Evolutionary conservation across 1,140 invertebrate species (phyloP).

Genomic region (Papilio machaon): DNA sequence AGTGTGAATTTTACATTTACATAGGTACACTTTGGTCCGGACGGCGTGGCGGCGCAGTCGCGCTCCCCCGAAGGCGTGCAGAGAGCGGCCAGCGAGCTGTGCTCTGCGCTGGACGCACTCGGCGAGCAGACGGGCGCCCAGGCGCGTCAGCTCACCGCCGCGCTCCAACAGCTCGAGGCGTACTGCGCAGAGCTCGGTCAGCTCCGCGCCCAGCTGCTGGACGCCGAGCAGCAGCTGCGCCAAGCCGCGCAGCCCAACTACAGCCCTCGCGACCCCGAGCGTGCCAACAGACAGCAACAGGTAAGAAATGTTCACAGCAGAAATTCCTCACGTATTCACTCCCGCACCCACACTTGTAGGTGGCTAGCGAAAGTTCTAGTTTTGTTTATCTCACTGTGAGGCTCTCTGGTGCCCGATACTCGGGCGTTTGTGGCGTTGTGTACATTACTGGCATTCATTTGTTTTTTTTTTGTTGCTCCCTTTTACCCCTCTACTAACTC

Average conservation of each 20-base stretch:
- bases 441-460: slow-evolving; percentile 81
- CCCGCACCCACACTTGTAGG: slow-evolving; percentile 56
- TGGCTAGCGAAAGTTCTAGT: slow-evolving; percentile 72
- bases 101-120: slow-evolving; percentile 86
- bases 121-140: slow-evolving; percentile 86
- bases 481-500: slow-evolving; percentile 71
- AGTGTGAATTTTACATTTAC: slow-evolving; percentile 40
- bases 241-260: slow-evolving; percentile 91
- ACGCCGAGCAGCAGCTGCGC: slow-evolving; percentile 93
- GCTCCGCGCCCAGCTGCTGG: slow-evolving; percentile 90
- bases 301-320: slow-evolving; percentile 85
- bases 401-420: slow-evolving; percentile 52
- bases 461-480: slow-evolving; percentile 84
- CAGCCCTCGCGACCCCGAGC: slow-evolving; percentile 91
- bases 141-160: slow-evolving; percentile 87
- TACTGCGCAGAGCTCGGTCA: slow-evolving; percentile 94
- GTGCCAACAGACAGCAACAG: slow-evolving; percentile 93
- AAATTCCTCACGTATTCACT: slow-evolving; percentile 32
- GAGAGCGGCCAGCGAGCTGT: slow-evolving; percentile 86
- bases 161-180: slow-evolving; percentile 91
- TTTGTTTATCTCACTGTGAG: slow-evolving; percentile 68
- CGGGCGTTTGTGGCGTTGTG: slow-evolving; percentile 52
- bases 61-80: slow-evolving; percentile 88
- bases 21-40: slow-evolving; percentile 93
- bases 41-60: slow-evolving; percentile 83